A percentile compares a stretch with the other conserved stretches of the same genome.
These are phyloP conservation scores for Stomatorhinus walkeri DNA, from an alignment of 2,797 vertebrate species.

Conservation along the genomic window DNA sequence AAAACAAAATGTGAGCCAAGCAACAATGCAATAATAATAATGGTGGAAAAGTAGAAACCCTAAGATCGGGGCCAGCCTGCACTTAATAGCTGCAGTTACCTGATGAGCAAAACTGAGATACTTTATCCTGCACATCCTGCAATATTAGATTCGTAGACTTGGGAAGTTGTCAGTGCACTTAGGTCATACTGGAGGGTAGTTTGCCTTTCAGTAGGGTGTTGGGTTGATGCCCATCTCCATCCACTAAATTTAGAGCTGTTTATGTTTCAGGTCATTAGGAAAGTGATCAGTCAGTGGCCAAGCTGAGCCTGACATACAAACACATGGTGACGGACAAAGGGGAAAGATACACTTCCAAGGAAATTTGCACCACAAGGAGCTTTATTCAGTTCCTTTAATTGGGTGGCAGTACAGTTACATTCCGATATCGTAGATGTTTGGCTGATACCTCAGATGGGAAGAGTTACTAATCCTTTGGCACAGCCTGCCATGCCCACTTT, in stretches of 20 bases:
- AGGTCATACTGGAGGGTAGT: neutral
- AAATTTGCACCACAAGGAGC: neutral
- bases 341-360: neutral
- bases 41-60: neutral
- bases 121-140: neutral
- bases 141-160: neutral
- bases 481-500: neutral
- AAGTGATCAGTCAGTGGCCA: neutral
- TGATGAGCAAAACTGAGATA: neutral
- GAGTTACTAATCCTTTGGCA: neutral
- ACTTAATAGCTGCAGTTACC: neutral
- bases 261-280: neutral
- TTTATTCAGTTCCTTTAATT: neutral
- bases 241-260: slow-evolving; percentile 3
- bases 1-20: neutral
- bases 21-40: neutral
- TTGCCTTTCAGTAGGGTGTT: neutral
- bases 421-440: neutral
- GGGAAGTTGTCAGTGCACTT: neutral
- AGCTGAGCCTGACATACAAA: neutral
- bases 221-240: slow-evolving; percentile 6
- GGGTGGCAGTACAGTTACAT: neutral
- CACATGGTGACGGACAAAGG: neutral
- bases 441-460: neutral
- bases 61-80: neutral